phyloP scores from a whole-genome alignment of 1,140 invertebrate genomes.

The Teleogryllus occipitalis region DNA sequence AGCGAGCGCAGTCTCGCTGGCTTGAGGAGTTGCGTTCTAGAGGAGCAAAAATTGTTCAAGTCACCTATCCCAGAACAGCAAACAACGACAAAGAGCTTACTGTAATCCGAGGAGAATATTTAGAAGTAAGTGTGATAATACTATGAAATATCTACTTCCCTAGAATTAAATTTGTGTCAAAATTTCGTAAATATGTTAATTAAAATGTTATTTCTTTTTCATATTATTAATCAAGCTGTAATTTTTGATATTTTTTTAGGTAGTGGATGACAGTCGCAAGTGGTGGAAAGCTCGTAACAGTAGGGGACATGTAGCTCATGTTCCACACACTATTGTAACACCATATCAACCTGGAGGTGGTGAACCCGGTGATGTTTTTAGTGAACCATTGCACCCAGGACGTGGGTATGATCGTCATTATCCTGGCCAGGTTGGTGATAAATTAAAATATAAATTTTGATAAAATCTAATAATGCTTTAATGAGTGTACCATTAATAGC shows the following conservation, averaged over 20 bases:
- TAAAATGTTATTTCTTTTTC: not conserved
- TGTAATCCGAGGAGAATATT: slow-evolving; percentile 87
- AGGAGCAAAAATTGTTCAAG: slow-evolving; percentile 78
- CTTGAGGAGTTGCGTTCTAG: slow-evolving; percentile 63
- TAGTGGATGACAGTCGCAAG: slow-evolving; percentile 89
- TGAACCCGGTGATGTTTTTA: slow-evolving; percentile 52
- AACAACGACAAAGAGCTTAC: slow-evolving; percentile 97
- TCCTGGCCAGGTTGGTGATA: slow-evolving; percentile 9
- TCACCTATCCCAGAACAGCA: slow-evolving; percentile 90
- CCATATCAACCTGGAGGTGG: slow-evolving; percentile 42
- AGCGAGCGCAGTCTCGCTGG: slow-evolving; percentile 46
- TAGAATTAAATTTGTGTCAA: not conserved
- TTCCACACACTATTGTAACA: slow-evolving; percentile 94
- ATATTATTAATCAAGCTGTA: not conserved
- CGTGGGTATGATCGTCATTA: slow-evolving; percentile 20
- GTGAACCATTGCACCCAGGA: slow-evolving; percentile 52
- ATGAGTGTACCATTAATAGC: too few species aligned
- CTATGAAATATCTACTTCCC: not conserved
- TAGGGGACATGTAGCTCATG: slow-evolving; percentile 81
- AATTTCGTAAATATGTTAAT: not conserved
- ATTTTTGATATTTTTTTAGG: slow-evolving; percentile 42
- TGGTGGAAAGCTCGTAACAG: slow-evolving; percentile 98
- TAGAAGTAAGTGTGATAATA: slow-evolving; percentile 60
- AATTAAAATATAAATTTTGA: not conserved
- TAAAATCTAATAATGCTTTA: too few species aligned